Evolutionary conservation across 2,797 vertebrate species (phyloP), one percentile per base, ranked within the genome.

Genomic region (Hypotaenidia okinawae): DNA sequence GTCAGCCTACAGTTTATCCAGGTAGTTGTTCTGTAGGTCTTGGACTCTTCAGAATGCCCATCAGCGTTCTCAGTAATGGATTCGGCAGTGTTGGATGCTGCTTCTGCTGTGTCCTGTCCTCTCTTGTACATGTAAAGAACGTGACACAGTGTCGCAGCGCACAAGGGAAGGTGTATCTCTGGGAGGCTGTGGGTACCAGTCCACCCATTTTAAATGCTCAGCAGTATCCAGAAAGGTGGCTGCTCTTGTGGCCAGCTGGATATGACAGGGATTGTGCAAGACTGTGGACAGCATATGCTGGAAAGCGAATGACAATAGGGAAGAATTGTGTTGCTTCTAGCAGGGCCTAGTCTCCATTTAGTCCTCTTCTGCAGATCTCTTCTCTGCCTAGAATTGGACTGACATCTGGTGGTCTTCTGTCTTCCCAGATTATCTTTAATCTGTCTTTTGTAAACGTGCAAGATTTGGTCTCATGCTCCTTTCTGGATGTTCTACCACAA

Each of bases 391-490:
- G 94, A 80, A 87, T 93, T 93, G 92, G 86, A 93, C 94, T 96
- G 96, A 95, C 96, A 96, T 95, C 95, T 96, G 93, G 91, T 96
- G 94, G 93, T 84, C 73, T 95, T 89, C 91, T 93, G 92, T 95
- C 79, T 88, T 88, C 57, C 57, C 55, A 94, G 81, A 58, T 95
- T 94, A 83, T 79, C 76, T 47, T 75, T 94, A 95, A 91, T 91
- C 81, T 93, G 51, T 89, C 58, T 95, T 94, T 92, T 92, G 76
- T 93, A 75, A 95, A 79, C 78, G 68, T 16, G 14, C 5, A 83
- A 75, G 64, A 92, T 94, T 92, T 87, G 89, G 64, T 78, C 78
- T 85, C 49, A 3, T 45, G 25, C 72, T 95, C 33, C 64, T 89
- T 87, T 87, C 84, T 94, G 84, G 52, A 59, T 85, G 39, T 85